Percentiles rank a stretch among this genome's conserved stretches.
Evolutionary conservation across 2,797 vertebrate genomes (phyloP).

Genomic region (Sebastes glaucus): DNA sequence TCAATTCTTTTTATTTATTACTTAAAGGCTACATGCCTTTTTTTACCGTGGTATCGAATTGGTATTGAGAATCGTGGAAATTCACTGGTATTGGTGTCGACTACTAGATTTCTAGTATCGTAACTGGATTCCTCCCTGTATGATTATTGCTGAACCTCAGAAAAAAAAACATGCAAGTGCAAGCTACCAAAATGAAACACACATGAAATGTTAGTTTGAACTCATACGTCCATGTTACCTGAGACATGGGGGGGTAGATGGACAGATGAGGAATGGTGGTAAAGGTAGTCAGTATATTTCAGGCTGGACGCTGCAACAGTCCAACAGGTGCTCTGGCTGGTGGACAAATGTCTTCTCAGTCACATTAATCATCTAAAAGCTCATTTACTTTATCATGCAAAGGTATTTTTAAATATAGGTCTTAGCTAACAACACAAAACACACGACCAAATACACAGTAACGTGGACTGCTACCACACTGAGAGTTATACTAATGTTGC

Average conservation of each 20-base stretch:
- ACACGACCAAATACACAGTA: background rate
- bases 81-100: no score
- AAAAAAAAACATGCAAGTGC: background rate
- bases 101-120: no score
- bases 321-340: background rate
- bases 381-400: background rate
- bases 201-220: background rate
- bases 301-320: background rate
- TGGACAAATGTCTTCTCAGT: background rate
- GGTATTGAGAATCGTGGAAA: accelerated
- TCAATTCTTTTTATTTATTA: accelerated
- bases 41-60: no score
- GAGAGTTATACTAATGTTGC: background rate
- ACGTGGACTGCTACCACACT: background rate
- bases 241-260: background rate
- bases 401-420: background rate
- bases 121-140: background rate
- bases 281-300: background rate
- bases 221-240: background rate
- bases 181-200: background rate
- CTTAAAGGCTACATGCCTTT: no score
- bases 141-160: background rate
- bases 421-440: background rate
- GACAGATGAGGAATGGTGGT: background rate
- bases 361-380: background rate